Base-by-base conservation (phyloP, 2,113 vertebrate species). In the Cichladusa arquata region DNA sequence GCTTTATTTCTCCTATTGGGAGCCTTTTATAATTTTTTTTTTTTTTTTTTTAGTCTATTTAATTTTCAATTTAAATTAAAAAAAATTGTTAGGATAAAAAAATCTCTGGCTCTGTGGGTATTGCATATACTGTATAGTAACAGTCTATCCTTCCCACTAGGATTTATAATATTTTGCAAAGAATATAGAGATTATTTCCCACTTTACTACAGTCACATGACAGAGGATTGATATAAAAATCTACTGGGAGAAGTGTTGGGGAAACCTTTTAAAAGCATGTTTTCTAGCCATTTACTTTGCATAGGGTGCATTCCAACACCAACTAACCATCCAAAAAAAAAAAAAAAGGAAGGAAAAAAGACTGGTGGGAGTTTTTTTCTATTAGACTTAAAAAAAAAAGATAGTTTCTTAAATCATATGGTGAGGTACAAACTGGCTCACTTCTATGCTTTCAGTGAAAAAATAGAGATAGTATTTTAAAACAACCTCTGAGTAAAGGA, bases 291-390 rank as follows among this genome's bases (percentile, higher is more conserved):
- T 31, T 74, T 80, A 29, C 5, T 26, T 36, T 28, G 44, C 7
- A 40, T 24, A n/a, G 4, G 9, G 15, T 3, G 10, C 3, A 26
- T 34, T 66, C 19, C 10, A 33, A 50, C 33, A 53, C 14, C 48
- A 74, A 54, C 3, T 42, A 56, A 79, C 7, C 16, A 57, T 44
- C 19, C 44, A 72, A 66, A 73, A 67, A 36, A 42, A 53, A 72
- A 66, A 73, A 67, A 36, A 42, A 53, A 54, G 1, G 3, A 50
- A 47, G 12, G 19, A 29, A 34, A n/a, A 71, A 40, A 53, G 3
- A 17, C 2, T 26, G 1, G 6, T 19, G 14, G 4, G 7, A 0
- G 0, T 6, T 8, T 42, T 51, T 40, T 65, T 34, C 20, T 26
- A 42, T 38, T 57, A 65, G 3, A 58, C 11, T 26, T 10, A 28